Evolutionary conservation across 2,888 invertebrate genomes (phyloP).

Genomic region (Stenodera caucasica): DNA sequence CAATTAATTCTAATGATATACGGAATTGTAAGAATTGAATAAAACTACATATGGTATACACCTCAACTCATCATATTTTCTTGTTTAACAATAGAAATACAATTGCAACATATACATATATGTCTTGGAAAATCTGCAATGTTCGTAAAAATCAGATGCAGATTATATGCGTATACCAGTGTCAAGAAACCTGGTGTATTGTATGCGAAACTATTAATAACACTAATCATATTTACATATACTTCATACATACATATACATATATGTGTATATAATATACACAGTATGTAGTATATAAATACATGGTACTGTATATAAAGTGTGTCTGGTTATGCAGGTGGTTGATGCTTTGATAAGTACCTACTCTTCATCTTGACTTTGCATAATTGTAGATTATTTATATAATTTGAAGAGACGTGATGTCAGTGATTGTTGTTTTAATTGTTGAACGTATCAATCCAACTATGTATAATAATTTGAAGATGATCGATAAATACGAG

Average conservation of each 20-base stretch:
- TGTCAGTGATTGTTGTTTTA: neutral
- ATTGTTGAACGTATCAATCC: neutral
- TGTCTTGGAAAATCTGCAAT: neutral
- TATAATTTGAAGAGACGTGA: too few species aligned
- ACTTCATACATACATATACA: neutral
- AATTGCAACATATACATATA: neutral
- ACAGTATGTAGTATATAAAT: too few species aligned
- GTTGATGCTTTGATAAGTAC: conserved; percentile 27
- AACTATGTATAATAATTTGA: too few species aligned
- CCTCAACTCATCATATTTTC: neutral
- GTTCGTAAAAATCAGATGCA: neutral
- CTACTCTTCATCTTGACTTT: conserved; percentile 2
- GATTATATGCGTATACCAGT: conserved; percentile 15
- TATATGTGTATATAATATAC: too few species aligned
- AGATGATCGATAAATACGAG: too few species aligned
- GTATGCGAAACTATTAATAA: conserved; percentile 27
- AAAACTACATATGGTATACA: neutral
- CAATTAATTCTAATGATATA: conserved; percentile 1
- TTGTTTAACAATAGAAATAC: neutral
- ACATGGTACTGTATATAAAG: neutral
- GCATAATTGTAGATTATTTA: neutral
- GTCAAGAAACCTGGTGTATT: conserved; percentile 26
- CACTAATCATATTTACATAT: conserved; percentile 20
- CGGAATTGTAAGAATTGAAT: neutral
- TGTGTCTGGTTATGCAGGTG: conserved; percentile 21